Base-by-base conservation (phyloP, 1,140 invertebrate species). In the Drosophila cardini region DNA sequence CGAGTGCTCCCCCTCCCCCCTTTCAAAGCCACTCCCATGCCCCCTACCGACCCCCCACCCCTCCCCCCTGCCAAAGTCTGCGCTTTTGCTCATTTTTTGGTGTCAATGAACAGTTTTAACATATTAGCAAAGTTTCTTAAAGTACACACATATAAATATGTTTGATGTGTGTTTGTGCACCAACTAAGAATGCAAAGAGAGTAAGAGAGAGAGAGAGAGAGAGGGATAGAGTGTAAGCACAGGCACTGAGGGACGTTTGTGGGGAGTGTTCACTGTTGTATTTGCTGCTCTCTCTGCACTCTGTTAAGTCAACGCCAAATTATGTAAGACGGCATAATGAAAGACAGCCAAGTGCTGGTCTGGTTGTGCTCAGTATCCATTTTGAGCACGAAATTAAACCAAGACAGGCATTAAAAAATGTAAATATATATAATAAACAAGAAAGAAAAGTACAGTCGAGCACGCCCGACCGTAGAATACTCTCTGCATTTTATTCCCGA, bases 31-130 rank as follows among this genome's bases (percentile, higher is more conserved):
- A 8, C 40, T 0, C 4, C n/a, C 21, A 4, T n/a, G 0, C 1
- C 7, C 8, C 0, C 34, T 26, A 1, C 13, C 55, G 30, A 2
- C 6, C n/a, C 42, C 21, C 42, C 15, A n/a, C n/a, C n/a, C n/a
- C n/a, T n/a, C n/a, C 32, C 4, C 15, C 34, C 9, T 26, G 13
- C 16, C 15, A n/a, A 6, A 11, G 2, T 30, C 42, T 61, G 15
- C 21, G 56, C 42, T 87, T 87, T 83, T 86, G 82, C 79, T 86
- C 79, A 87, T 82, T 86, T 89, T 89, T 89, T 72, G 84, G 84
- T 89, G 84, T 89, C 84, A 89, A 89, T 89, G 84, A 89, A 89
- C 84, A 89, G 84, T 89, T 89, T 89, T 89, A 89, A 89, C 84
- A 89, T 89, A 89, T 89, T 89, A 89, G 84, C 77, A 89, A 89